Evolutionary conservation across 2,113 vertebrate species (phyloP), one percentile per base, ranked within the genome.

Genomic region (Ceratotherium simum): DNA sequence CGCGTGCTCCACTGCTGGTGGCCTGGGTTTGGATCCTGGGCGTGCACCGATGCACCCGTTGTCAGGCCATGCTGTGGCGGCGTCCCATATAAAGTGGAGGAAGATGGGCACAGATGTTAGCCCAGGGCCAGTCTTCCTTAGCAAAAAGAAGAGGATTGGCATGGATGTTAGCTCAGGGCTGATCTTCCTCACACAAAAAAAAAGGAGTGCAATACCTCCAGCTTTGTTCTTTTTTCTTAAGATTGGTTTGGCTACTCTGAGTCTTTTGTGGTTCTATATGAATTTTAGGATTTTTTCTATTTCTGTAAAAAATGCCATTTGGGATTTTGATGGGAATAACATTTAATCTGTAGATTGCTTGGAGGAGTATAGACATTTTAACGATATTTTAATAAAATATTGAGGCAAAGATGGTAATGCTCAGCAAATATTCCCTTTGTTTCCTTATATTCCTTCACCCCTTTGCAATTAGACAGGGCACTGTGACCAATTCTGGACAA

Each of bases 261-360:
- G 21, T 88, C 25, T 82, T 82, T 39, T 75, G 33, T 42, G 60
- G 16, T 90, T 95, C 54, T 82, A 1, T 29, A n/a, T 51, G 20
- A 76, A 69, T 62, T 92, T 73, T 92, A 92, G 54, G 31, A 73
- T 92, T 48, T 92, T 83, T 89, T 81, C 27, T 64, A 33, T 82
- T 81, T 75, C 48, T 69, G 1, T 82, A 39, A 82, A 90, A 75
- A 72, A 87, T 39, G 4, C 9, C 56, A 56, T 81, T 81, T 96
- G 23, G 29, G n/a, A 65, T 42, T 75, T 88, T 39, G 42, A 82
- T 65, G 25, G 27, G 18, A 75, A 75, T 82, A 88, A 10, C 8
- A 60, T 67, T 67, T 58, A 69, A 67, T 82, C 31, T 82, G 8
- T 33, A 76, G 14, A 48, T 82, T 36, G 2, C 23, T 65, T 64